Base-by-base conservation (phyloP, 2,797 vertebrate species). In the Psittacula derbiana region DNA sequence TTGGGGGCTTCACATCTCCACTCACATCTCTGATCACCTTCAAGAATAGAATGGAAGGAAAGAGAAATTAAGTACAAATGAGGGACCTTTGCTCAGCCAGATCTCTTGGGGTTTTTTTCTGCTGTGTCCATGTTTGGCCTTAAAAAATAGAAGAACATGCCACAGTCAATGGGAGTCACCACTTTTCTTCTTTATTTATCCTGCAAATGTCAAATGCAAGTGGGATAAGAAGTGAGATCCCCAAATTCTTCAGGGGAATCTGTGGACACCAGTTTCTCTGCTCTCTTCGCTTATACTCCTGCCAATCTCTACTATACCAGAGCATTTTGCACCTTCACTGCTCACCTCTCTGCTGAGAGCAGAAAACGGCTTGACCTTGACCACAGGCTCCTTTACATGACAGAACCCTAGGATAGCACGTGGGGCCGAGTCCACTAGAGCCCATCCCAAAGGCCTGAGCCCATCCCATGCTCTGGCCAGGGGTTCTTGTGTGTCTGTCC, bases 401-500 rank as follows among this genome's bases (percentile, higher is more conserved):
- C 5, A 15, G 58, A 91, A 3, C 38, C 40, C 13, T 19, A 6
- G 40, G 28, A 9, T 5, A 19, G n/a, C 4, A 11, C 0, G 0
- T 1, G 3, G 5, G n/a, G 38, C 13, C 0, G 1, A 70, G 10
- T 2, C 21, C 46, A 9, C 44, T 25, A 44, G 19, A 60, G 10
- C 19, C n/a, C n/a, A 16, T 31, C 28, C 69, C 69, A 72, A 66
- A 44, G 23, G 1, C 16, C 17, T 1, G 2, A 31, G 46, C 8
- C 21, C 8, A 10, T 75, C 33, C 64, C 24, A 3, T 27, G 11
- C n/a, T 55, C 46, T 24, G 40, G 0, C 9, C 0, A 0, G 12
- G 27, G 11, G 5, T 16, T 16, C 18, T 38, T 11, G 16, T 11
- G 12, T 10, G 13, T 21, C 21, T 40, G 57, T 5, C 16, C 36